Conservation (phyloP, 2,113 vertebrate genomes). For the Erythrocercus mccallii region DNA sequence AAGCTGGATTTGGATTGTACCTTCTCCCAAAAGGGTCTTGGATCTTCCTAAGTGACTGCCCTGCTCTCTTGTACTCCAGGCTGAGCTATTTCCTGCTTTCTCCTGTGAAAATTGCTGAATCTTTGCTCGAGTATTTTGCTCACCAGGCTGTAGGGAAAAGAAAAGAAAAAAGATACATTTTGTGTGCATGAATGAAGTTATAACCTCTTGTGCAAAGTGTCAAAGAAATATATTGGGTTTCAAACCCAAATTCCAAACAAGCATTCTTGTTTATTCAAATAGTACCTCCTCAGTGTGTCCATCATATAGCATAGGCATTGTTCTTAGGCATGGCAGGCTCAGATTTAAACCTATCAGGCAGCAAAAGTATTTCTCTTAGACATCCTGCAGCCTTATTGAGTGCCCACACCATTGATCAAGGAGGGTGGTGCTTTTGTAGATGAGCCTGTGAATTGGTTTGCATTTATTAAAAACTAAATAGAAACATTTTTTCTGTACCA, state of each 20-base stretch:
- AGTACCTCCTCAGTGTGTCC: background rate
- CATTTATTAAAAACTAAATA: background rate
- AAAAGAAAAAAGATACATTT: background rate
- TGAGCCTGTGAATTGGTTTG: background rate
- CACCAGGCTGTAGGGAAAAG: background rate
- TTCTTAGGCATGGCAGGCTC: background rate
- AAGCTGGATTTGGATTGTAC: background rate
- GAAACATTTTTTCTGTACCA: background rate
- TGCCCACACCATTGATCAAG: background rate
- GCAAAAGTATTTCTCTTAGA: background rate
- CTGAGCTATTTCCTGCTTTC: background rate
- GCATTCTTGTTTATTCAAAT: background rate
- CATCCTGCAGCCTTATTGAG: background rate
- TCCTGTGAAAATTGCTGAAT: background rate
- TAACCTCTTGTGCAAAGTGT: background rate
- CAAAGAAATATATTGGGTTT: background rate
- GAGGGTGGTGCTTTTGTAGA: background rate
- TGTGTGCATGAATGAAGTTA: background rate
- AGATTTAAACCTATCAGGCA: background rate
- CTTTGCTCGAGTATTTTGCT: background rate
- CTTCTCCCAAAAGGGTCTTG: background rate
- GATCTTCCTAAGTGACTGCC: background rate
- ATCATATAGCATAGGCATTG: background rate
- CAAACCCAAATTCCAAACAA: background rate
- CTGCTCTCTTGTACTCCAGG: background rate